A percentile compares a stretch with the other conserved stretches of the same genome.
Conservation (phyloP, 64 coral and sea anemone genomes). For the Pachyseris speciosa region DNA sequence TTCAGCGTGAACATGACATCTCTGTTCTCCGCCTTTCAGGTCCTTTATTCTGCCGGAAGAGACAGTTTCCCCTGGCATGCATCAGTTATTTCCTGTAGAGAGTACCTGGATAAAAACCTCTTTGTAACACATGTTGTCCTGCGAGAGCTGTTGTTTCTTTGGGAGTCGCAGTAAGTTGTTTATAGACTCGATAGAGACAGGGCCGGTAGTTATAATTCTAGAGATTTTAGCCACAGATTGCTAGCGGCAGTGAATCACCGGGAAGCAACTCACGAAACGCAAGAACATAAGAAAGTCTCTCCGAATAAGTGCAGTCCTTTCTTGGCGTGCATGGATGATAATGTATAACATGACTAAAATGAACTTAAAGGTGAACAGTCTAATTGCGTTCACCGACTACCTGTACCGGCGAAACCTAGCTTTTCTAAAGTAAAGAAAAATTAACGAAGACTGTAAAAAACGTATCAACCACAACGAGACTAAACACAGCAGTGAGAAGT, state of each 20-base stretch:
- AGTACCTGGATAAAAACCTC: constrained; percentile 72
- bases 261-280: neutral
- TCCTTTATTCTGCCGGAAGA: constrained; percentile 84
- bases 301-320: too few relatives aligned
- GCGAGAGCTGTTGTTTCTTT: constrained; percentile 81
- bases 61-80: constrained; percentile 92
- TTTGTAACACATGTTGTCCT: constrained; percentile 80
- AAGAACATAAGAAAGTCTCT: too few relatives aligned
- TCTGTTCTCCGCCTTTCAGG: constrained; percentile 45
- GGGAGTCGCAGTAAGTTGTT: constrained; percentile 86
- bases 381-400: too few relatives aligned
- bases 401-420: too few relatives aligned
- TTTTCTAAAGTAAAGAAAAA: too few relatives aligned
- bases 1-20: neutral
- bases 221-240: too few relatives aligned
- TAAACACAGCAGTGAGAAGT: too few relatives aligned
- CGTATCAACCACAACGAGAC: too few relatives aligned
- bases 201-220: neutral
- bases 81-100: constrained; percentile 63
- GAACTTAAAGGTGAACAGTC: too few relatives aligned
- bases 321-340: too few relatives aligned
- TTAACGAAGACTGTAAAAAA: too few relatives aligned
- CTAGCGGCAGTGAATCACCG: neutral
- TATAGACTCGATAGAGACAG: neutral
- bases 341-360: too few relatives aligned